Evolutionary conservation across 2,113 vertebrate species (phyloP).

Genomic region (Ranitomeya variabilis): DNA sequence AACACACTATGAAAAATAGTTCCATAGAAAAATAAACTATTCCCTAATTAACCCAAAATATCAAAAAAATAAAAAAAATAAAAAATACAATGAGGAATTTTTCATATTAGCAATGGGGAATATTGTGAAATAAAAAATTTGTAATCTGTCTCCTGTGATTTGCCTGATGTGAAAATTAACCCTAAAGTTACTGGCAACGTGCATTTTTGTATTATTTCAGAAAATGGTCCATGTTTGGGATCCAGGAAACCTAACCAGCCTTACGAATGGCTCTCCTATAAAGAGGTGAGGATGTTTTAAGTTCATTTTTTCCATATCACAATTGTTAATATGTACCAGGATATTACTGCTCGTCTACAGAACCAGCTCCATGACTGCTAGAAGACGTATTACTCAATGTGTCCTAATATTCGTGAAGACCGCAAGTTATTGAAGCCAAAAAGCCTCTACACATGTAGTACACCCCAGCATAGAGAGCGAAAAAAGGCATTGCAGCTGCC

Average conservation of each 20-base stretch:
- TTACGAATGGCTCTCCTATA: conserved; percentile 96
- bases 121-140: no score
- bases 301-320: background rate
- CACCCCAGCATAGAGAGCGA: background rate
- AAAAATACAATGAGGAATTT: no score
- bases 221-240: conserved; percentile 91
- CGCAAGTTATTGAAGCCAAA: background rate
- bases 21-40: background rate
- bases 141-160: no score
- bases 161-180: background rate
- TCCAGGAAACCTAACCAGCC: conserved; percentile 92
- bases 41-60: background rate
- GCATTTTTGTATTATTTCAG: conserved; percentile 67
- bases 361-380: background rate
- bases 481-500: background rate
- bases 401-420: background rate
- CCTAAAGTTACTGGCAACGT: background rate
- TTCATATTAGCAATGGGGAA: no score
- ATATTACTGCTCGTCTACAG: background rate
- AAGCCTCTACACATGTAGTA: background rate
- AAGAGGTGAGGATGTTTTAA: conserved; percentile 79
- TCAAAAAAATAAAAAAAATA: background rate
- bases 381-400: background rate
- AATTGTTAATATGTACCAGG: background rate
- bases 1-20: background rate